A percentile compares a stretch with the other conserved stretches of the same genome.
These are phyloP conservation scores for Microcaecilia unicolor DNA, from an alignment of 2,797 vertebrate species.

Conservation along the genomic window DNA sequence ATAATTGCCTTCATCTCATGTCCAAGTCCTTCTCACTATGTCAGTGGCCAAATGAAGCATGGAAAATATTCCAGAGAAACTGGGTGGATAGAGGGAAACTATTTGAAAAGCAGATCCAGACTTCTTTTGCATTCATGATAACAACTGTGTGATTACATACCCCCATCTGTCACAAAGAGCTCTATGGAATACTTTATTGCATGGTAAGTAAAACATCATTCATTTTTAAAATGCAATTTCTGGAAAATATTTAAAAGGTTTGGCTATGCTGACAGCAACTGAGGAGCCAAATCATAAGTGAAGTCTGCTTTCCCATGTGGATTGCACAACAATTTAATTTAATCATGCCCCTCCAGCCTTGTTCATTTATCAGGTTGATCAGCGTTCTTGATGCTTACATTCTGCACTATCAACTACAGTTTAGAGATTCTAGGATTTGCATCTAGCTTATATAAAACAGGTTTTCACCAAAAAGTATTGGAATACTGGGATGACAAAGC, in stretches of 20 bases:
- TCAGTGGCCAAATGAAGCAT: neutral
- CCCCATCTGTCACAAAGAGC: neutral
- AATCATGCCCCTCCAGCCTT: constrained; percentile 4
- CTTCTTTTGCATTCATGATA: constrained; percentile 1
- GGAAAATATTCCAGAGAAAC: neutral
- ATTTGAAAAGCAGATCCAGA: neutral
- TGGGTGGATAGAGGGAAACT: neutral
- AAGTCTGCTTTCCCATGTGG: constrained; percentile 10
- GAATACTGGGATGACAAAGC: too few species aligned
- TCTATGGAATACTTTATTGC: constrained; percentile 1
- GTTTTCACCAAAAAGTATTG: too few species aligned
- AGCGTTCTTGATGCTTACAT: constrained; percentile 3
- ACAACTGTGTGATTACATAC: neutral
- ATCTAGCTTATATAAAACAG: too few species aligned
- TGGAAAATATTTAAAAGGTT: constrained; percentile 21
- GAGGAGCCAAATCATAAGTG: neutral
- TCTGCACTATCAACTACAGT: constrained; percentile 3
- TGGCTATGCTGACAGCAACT: constrained; percentile 2
- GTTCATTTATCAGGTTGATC: constrained; percentile 26
- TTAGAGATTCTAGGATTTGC: constrained; percentile 9
- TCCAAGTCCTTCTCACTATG: neutral
- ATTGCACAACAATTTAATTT: constrained; percentile 16
- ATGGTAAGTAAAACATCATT: constrained; percentile 16
- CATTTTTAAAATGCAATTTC: constrained; percentile 18
- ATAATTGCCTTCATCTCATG: neutral